These are phyloP conservation scores for Drosophila sp. DNA, from an alignment of 1,140 invertebrate species.

Conservation along the genomic window DNA sequence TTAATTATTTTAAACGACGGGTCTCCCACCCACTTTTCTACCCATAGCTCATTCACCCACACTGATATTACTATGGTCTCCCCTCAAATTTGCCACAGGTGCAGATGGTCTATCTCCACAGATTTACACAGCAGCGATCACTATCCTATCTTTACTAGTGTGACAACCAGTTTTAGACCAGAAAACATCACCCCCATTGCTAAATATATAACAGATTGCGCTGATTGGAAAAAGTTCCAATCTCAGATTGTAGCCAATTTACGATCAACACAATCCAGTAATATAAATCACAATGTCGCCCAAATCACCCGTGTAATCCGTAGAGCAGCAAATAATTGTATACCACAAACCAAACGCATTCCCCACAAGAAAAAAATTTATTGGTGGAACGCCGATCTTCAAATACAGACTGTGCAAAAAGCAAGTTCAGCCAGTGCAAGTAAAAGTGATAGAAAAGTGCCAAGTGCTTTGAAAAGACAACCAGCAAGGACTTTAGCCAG, in stretches of 20 bases:
- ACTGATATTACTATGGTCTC: slow-evolving; percentile 4
- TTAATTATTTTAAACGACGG: neutral
- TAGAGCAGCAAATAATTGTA: neutral
- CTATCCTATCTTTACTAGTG: neutral
- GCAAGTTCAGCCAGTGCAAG: no score
- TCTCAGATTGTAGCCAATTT: neutral
- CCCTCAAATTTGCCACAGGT: neutral
- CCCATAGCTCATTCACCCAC: slow-evolving; percentile 13
- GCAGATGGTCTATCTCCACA: neutral
- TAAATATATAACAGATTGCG: neutral
- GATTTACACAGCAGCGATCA: neutral
- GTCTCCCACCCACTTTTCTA: no score
- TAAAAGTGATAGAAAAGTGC: no score
- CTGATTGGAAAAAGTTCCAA: slow-evolving; percentile 4
- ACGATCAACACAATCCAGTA: neutral
- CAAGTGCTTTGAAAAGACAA: no score
- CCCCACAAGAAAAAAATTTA: neutral
- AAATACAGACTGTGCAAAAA: no score
- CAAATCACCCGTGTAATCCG: neutral
- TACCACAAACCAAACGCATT: neutral
- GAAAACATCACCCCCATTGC: neutral
- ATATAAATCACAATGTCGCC: neutral
- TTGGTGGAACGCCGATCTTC: neutral
- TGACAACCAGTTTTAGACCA: neutral
- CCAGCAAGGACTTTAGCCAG: no score